These are phyloP conservation scores for Oscheius myriophilus DNA, from an alignment of 2,888 invertebrate species.

Conservation along the genomic window DNA sequence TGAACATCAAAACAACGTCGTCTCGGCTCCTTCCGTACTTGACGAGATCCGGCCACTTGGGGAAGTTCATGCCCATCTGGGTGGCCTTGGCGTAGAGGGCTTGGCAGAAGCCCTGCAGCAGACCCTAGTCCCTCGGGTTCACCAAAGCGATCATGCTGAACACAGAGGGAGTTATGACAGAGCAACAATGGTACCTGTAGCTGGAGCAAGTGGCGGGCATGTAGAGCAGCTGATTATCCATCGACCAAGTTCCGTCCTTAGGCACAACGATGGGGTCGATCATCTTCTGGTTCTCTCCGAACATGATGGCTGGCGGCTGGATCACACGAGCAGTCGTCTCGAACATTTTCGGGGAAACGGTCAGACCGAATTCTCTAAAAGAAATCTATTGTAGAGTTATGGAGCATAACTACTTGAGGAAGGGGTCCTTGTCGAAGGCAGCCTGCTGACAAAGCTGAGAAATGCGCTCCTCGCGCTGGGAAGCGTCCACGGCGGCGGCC, in stretches of 20 bases:
- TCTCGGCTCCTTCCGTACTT: slow-evolving; percentile 55
- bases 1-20: slow-evolving; percentile 49
- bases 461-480: slow-evolving; percentile 60
- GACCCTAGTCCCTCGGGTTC: slow-evolving; percentile 52
- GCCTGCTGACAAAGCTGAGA: slow-evolving; percentile 56
- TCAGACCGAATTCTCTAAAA: slow-evolving; percentile 54
- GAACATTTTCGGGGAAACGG: slow-evolving; percentile 60
- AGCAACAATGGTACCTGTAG: slow-evolving; percentile 32
- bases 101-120: slow-evolving; percentile 58
- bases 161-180: too few relatives aligned
- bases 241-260: slow-evolving; percentile 65
- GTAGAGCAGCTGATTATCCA: slow-evolving; percentile 63
- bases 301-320: slow-evolving; percentile 62
- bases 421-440: slow-evolving; percentile 61
- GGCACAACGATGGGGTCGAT: slow-evolving; percentile 59
- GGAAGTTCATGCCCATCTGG: slow-evolving; percentile 65
- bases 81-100: slow-evolving; percentile 52
- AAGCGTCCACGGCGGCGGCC: slow-evolving; percentile 66
- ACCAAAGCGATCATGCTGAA: slow-evolving; percentile 61
- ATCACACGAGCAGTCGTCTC: slow-evolving; percentile 64
- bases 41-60: slow-evolving; percentile 65
- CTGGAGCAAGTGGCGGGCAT: slow-evolving; percentile 57
- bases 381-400: too few relatives aligned
- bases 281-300: slow-evolving; percentile 54
- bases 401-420: slow-evolving; percentile 36